Evolutionary conservation across 2,113 vertebrate genomes (phyloP).

Genomic region (Phrynocephalus versicolor): DNA sequence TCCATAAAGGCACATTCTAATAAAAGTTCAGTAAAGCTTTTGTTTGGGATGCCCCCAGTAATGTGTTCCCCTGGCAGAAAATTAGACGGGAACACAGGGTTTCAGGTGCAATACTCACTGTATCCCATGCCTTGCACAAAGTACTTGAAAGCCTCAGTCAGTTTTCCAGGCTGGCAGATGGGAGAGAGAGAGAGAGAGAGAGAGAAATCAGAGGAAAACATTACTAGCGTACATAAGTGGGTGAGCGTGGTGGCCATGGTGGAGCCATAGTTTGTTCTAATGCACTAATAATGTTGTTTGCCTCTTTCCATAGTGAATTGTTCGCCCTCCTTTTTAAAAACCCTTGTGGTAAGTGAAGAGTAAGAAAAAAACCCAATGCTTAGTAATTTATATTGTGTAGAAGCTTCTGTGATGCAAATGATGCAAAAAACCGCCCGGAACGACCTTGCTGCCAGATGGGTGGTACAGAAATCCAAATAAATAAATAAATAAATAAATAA

Average conservation of each 20-base stretch:
- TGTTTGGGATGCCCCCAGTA: background rate
- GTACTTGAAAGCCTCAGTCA: constrained; percentile 90
- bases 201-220: background rate
- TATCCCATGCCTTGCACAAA: constrained; percentile 93
- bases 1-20: background rate
- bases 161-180: constrained; percentile 76
- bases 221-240: background rate
- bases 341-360: background rate
- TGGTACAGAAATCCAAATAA: no score
- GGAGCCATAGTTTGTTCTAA: background rate
- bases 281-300: no score
- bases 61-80: background rate
- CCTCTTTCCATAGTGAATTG: background rate
- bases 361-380: background rate
- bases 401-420: background rate
- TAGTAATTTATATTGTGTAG: background rate
- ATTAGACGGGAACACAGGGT: background rate
- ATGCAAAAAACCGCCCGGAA: no score
- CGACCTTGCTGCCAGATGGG: no score
- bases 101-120: constrained; percentile 74
- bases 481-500: background rate
- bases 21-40: background rate
- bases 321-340: background rate
- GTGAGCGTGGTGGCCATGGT: no score
- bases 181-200: background rate